Evolutionary conservation across 2,797 vertebrate species (phyloP).

Genomic region (Chelon auratus): DNA sequence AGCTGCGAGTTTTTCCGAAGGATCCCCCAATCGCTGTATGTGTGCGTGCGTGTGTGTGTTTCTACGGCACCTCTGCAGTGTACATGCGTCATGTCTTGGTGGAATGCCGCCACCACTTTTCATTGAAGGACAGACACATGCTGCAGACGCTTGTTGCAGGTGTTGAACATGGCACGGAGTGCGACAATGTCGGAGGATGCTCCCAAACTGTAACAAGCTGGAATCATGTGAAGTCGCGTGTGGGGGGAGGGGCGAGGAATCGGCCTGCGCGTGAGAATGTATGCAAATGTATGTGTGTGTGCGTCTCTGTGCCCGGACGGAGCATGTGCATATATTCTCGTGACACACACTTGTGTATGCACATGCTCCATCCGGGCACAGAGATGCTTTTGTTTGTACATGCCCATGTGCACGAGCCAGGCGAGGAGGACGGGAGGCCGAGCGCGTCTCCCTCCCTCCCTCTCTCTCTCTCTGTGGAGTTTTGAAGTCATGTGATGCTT

Average conservation of each 20-base stretch:
- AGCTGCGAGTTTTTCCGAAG: conserved; percentile 49
- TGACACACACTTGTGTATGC: conserved; percentile 43
- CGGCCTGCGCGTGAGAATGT: conserved; percentile 24
- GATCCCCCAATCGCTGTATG: background rate
- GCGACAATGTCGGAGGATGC: conserved; percentile 8
- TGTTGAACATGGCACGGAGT: conserved; percentile 47
- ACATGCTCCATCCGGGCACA: conserved; percentile 46
- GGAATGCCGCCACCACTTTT: conserved; percentile 39
- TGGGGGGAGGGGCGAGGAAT: conserved; percentile 20
- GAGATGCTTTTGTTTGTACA: conserved; percentile 54
- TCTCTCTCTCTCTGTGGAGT: conserved; percentile 44
- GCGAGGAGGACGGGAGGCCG: conserved; percentile 40
- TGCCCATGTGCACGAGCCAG: conserved; percentile 67
- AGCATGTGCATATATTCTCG: background rate
- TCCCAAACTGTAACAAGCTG: conserved; percentile 18
- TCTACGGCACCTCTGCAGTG: conserved; percentile 28
- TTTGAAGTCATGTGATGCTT: conserved; percentile 72
- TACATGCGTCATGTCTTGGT: conserved; percentile 8
- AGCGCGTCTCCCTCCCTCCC: conserved; percentile 35
- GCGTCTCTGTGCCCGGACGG: conserved; percentile 15
- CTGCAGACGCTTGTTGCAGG: conserved; percentile 21
- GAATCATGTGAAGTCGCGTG: conserved; percentile 19
- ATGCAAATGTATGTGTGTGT: conserved; percentile 8
- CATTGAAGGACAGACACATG: conserved; percentile 64
- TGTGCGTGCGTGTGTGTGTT: background rate